These are phyloP conservation scores for Exephanes ischioxanthus DNA, from an alignment of 2,888 invertebrate species.

Conservation along the genomic window DNA sequence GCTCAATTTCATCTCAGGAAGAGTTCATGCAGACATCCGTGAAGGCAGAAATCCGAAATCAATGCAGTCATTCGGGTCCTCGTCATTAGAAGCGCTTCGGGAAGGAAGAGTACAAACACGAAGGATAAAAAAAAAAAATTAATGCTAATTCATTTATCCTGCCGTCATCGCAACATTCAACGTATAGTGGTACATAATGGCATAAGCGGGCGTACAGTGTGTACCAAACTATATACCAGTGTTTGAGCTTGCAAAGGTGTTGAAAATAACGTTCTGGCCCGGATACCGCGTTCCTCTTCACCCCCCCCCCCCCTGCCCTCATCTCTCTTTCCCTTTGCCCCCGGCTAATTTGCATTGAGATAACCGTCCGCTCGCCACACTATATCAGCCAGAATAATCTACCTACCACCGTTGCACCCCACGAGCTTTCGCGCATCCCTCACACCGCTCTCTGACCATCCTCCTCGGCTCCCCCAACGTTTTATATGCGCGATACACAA, in stretches of 20 bases:
- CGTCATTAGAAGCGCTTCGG: background rate
- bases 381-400: slow-evolving; percentile 65
- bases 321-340: slow-evolving; percentile 39
- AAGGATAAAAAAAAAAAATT: slow-evolving; percentile 34
- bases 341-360: slow-evolving; percentile 67
- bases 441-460: slow-evolving; percentile 8
- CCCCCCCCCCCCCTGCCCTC: background rate
- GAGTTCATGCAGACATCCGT: too few species aligned
- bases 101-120: background rate
- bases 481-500: slow-evolving; percentile 27
- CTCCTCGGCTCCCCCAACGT: background rate
- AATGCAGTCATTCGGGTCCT: background rate
- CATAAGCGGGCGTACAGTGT: slow-evolving; percentile 13
- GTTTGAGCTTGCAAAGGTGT: slow-evolving; percentile 37
- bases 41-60: too few species aligned
- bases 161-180: slow-evolving; percentile 42
- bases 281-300: slow-evolving; percentile 29
- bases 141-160: slow-evolving; percentile 50
- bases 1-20: too few species aligned
- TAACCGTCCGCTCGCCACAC: slow-evolving; percentile 64
- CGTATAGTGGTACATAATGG: slow-evolving; percentile 27
- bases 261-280: slow-evolving; percentile 60
- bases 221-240: background rate
- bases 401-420: slow-evolving; percentile 40
- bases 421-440: slow-evolving; percentile 40